These are phyloP conservation scores for Drosophila niveifrons DNA, from an alignment of 2,888 invertebrate genomes.

Conservation along the genomic window DNA sequence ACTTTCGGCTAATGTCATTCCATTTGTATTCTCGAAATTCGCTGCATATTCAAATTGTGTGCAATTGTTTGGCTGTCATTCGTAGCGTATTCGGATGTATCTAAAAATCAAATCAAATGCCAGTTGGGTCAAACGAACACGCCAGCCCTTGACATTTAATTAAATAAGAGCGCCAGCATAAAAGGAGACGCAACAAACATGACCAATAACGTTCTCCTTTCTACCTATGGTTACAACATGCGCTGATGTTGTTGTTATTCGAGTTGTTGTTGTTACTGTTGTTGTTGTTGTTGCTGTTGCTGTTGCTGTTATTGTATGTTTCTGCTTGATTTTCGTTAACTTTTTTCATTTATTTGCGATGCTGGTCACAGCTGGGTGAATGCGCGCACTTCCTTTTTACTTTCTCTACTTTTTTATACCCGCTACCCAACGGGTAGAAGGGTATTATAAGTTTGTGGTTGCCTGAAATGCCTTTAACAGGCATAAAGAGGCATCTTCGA, in stretches of 20 bases:
- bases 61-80: constrained; percentile 43
- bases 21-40: neutral
- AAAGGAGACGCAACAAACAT: constrained; percentile 32
- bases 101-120: constrained; percentile 56
- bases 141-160: constrained; percentile 76
- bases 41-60: constrained; percentile 33
- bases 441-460: too few relatives aligned
- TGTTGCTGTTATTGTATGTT: neutral
- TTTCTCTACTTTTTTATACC: constrained; percentile 24
- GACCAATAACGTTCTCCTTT: constrained; percentile 61
- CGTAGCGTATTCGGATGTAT: constrained; percentile 8
- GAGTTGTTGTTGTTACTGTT: constrained; percentile 4
- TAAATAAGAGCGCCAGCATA: constrained; percentile 63
- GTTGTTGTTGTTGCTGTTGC: constrained; percentile 23
- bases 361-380: constrained; percentile 78
- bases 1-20: neutral
- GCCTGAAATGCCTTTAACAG: too few relatives aligned
- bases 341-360: constrained; percentile 76
- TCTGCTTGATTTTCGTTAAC: constrained; percentile 63
- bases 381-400: constrained; percentile 69
- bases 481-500: too few relatives aligned
- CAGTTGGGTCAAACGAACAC: constrained; percentile 38
- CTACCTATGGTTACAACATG: constrained; percentile 47
- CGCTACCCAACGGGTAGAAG: too few relatives aligned
- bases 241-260: constrained; percentile 21